phyloP scores from a whole-genome alignment of 1,140 invertebrate species.

The Scylla paramamosain region DNA sequence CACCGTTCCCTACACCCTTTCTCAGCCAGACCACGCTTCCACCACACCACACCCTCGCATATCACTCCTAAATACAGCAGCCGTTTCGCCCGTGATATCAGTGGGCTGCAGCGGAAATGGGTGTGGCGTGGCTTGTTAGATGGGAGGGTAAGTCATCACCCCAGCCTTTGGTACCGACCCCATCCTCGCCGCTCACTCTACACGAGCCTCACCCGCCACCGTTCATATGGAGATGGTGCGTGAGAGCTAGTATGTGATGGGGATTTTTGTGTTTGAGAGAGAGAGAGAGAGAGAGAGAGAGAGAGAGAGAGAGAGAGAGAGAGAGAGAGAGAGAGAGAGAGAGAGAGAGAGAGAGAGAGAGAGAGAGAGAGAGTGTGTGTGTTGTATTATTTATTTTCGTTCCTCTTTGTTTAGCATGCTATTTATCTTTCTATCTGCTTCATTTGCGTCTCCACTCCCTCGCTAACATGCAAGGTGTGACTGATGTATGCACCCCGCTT shows the following conservation, averaged over 20 bases:
- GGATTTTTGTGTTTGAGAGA: not conserved
- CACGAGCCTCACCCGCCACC: not conserved
- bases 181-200: not conserved
- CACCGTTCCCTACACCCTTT: not conserved
- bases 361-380: not conserved
- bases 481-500: no score
- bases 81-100: not conserved
- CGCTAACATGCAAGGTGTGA: no score
- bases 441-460: no score
- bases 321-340: not conserved
- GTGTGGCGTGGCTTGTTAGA: not conserved
- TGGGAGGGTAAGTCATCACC: not conserved
- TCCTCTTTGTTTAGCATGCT: no score
- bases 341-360: constrained; percentile 18
- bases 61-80: not conserved
- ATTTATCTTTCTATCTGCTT: no score
- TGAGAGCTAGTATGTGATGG: not conserved
- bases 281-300: not conserved
- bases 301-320: not conserved
- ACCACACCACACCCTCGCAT: not conserved
- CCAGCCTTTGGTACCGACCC: not conserved
- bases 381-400: not conserved
- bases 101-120: not conserved
- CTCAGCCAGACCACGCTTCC: not conserved
- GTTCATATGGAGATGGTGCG: not conserved